phyloP scores from a whole-genome alignment of 1,140 invertebrate genomes.

The Hypsibius dujardini region DNA sequence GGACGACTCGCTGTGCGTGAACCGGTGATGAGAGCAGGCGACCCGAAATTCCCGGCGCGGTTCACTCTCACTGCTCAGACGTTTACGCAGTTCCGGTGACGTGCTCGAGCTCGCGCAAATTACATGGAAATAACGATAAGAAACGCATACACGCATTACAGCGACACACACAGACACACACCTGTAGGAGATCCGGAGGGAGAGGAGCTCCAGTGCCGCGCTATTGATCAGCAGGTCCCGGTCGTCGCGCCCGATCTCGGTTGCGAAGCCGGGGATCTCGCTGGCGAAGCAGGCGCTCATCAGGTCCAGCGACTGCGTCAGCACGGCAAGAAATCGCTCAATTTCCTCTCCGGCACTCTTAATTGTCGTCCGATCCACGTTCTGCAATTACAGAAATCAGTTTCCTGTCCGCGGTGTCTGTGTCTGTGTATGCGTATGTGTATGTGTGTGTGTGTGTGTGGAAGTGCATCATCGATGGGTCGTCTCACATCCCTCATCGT shows the following conservation, averaged over 20 bases:
- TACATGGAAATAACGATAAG: too few relatives aligned
- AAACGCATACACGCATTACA: too few relatives aligned
- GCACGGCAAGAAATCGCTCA: constrained; percentile 71
- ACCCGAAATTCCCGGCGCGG: too few relatives aligned
- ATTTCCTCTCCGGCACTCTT: constrained; percentile 50
- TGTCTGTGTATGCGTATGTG: too few relatives aligned
- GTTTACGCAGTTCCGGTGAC: too few relatives aligned
- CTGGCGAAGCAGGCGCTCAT: constrained; percentile 68
- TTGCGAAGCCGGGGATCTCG: constrained; percentile 68
- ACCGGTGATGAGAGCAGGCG: too few relatives aligned
- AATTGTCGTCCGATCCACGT: constrained; percentile 6
- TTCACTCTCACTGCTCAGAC: too few relatives aligned
- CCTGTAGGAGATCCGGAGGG: constrained; percentile 71
- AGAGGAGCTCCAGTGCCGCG: constrained; percentile 79
- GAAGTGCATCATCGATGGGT: too few relatives aligned
- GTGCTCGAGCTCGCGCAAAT: too few relatives aligned
- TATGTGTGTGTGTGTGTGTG: too few relatives aligned
- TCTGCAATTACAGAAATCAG: constrained; percentile 25
- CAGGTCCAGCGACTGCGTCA: constrained; percentile 77
- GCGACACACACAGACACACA: constrained; percentile 25
- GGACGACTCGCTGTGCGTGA: too few relatives aligned
- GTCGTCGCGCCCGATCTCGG: constrained; percentile 64
- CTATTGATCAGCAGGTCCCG: constrained; percentile 82
- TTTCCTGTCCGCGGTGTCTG: constrained; percentile 24
- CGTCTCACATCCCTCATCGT: too few relatives aligned